These are phyloP conservation scores for Zaprionus lineosus DNA, from an alignment of 2,888 invertebrate species.

Conservation along the genomic window DNA sequence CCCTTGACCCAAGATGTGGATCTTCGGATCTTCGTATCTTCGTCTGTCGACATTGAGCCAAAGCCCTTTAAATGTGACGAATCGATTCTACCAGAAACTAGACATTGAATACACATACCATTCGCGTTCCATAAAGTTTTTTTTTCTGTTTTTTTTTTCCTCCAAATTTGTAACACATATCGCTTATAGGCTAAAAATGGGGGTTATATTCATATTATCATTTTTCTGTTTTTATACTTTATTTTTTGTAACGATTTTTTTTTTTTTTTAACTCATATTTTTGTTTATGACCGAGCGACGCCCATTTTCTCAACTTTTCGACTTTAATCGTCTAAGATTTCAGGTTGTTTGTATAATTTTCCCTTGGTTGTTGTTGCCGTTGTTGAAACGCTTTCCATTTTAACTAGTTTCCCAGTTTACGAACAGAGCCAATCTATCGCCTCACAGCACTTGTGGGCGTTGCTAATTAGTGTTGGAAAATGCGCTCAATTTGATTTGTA, in stretches of 20 bases:
- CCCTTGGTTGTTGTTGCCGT: too few species aligned
- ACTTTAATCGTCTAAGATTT: conserved; percentile 64
- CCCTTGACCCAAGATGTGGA: conserved; percentile 30
- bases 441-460: conserved; percentile 59
- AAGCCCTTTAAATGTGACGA: conserved; percentile 72
- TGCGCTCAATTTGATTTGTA: conserved; percentile 77
- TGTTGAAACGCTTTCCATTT: conserved; percentile 75
- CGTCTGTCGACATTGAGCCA: conserved; percentile 72
- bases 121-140: conserved; percentile 15
- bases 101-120: conserved; percentile 56
- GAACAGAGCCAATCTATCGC: conserved; percentile 47
- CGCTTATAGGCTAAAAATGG: too few species aligned
- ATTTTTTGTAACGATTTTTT: too few species aligned
- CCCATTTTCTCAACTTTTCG: conserved; percentile 73
- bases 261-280: conserved; percentile 27
- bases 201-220: too few species aligned
- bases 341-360: conserved; percentile 55
- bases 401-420: conserved; percentile 29
- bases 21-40: too few species aligned
- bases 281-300: conserved; percentile 67
- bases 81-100: conserved; percentile 71
- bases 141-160: conserved; percentile 6
- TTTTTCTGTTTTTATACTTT: conserved; percentile 18
- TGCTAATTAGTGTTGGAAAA: conserved; percentile 76
- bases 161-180: conserved; percentile 56